Conservation (phyloP, 2,888 invertebrate genomes). For the Teleiodes luculella region DNA sequence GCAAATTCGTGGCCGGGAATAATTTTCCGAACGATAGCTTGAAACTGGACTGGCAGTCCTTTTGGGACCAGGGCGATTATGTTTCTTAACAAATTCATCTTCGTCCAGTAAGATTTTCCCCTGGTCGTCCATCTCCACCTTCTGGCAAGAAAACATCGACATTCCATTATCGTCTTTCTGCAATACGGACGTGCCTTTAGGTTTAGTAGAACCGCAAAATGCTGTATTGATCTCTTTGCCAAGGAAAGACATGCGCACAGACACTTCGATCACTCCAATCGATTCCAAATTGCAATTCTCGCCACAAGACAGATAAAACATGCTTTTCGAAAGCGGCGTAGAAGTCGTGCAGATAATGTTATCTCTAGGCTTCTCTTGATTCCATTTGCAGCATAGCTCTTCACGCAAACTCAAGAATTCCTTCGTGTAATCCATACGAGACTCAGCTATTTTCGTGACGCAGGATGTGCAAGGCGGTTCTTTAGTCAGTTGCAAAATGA, state of each 20-base stretch:
- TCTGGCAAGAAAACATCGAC: conserved; percentile 67
- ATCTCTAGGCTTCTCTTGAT: conserved; percentile 56
- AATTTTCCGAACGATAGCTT: background rate
- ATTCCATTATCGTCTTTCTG: conserved; percentile 65
- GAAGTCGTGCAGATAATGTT: conserved; percentile 66
- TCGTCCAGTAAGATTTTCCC: conserved; percentile 68
- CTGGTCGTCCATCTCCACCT: conserved; percentile 69
- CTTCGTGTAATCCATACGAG: conserved; percentile 58
- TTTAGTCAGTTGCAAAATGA: conserved; percentile 55
- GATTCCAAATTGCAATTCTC: conserved; percentile 50
- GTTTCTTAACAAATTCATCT: conserved; percentile 47
- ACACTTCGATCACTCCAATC: conserved; percentile 65
- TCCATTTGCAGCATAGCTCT: conserved; percentile 64
- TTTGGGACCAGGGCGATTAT: conserved; percentile 35
- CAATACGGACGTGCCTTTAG: conserved; percentile 49
- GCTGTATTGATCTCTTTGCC: conserved; percentile 72
- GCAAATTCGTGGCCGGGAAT: background rate
- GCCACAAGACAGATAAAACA: conserved; percentile 61
- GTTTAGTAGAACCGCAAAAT: conserved; percentile 54
- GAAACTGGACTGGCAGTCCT: conserved; percentile 22
- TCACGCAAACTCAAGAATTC: conserved; percentile 55
- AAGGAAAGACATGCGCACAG: conserved; percentile 65
- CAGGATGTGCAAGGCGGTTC: conserved; percentile 65
- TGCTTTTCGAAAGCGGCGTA: conserved; percentile 58
- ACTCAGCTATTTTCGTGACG: conserved; percentile 61